A percentile compares a stretch with the other conserved stretches of the same genome.
Conservation (phyloP, 2,888 invertebrate species). For the Tethea ocularis region DNA sequence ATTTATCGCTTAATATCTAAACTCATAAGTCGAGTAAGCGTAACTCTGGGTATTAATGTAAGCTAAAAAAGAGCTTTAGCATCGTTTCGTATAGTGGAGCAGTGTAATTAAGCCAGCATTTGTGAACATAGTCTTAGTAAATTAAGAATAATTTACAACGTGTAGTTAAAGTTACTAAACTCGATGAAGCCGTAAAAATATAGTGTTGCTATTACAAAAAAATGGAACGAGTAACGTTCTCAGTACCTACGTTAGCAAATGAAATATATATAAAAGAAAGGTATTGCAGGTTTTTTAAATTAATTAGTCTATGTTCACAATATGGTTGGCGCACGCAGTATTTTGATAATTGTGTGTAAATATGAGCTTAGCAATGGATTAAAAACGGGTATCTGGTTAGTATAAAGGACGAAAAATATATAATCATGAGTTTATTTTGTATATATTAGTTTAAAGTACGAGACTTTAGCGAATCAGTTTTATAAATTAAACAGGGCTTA, state of each 20-base stretch:
- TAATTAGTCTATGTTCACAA: constrained; percentile 17
- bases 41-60: not conserved
- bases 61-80: constrained; percentile 30
- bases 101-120: constrained; percentile 2
- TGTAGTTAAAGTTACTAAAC: not conserved
- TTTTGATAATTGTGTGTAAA: constrained; percentile 35
- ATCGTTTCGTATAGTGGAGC: constrained; percentile 21
- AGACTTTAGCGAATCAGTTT: constrained; percentile 16
- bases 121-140: not conserved
- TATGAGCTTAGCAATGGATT: constrained; percentile 46
- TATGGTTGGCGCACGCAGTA: constrained; percentile 23
- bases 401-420: constrained; percentile 17
- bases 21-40: not conserved
- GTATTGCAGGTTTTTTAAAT: constrained; percentile 3
- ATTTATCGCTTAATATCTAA: not conserved
- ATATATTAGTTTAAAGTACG: constrained; percentile 17
- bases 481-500: not conserved
- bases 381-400: constrained; percentile 39
- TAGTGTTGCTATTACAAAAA: not conserved
- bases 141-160: not conserved
- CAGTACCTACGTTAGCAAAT: not conserved
- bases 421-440: constrained; percentile 20
- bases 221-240: not conserved
- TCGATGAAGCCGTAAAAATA: not conserved
- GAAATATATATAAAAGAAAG: not conserved